A percentile compares a stretch with the other conserved stretches of the same genome.
phyloP scores from a whole-genome alignment of 2,797 vertebrate genomes.

The Lepilemur ruficaudatus region DNA sequence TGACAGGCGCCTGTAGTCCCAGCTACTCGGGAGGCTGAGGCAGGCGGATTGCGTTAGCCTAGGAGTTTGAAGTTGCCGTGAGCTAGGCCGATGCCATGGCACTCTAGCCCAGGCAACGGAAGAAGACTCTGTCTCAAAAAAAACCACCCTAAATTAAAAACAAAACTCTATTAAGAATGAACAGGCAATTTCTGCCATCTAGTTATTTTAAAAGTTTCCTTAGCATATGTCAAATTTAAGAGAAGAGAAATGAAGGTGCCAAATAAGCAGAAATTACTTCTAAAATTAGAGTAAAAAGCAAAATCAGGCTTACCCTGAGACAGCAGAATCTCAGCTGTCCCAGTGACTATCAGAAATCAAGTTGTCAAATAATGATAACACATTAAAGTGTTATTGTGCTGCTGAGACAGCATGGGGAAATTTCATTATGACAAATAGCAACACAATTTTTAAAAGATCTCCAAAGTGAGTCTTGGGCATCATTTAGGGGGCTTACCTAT shows the following conservation, averaged over 20 bases:
- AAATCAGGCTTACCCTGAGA: background rate
- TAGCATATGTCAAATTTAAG: background rate
- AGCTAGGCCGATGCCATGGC: too few species aligned
- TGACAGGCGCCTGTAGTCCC: too few species aligned
- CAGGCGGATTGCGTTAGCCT: too few species aligned
- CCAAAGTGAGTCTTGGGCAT: background rate
- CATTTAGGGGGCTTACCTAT: background rate
- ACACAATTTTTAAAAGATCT: constrained; percentile 13
- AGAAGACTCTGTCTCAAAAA: too few species aligned
- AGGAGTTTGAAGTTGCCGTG: too few species aligned
- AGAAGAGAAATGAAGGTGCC: constrained; percentile 26
- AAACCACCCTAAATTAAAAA: background rate
- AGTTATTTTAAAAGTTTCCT: constrained; percentile 18
- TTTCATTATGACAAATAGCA: background rate
- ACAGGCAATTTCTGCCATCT: background rate
- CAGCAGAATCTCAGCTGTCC: background rate
- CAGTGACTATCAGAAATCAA: background rate
- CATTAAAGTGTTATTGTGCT: background rate
- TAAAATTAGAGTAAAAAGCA: background rate
- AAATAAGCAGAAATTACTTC: constrained; percentile 17
- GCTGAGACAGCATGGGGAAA: background rate
- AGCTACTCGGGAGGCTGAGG: too few species aligned
- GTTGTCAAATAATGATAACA: background rate
- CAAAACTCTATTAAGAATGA: background rate
- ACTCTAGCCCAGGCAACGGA: background rate